These are phyloP conservation scores for Fregetta grallaria DNA, from an alignment of 2,113 vertebrate genomes.

Conservation along the genomic window DNA sequence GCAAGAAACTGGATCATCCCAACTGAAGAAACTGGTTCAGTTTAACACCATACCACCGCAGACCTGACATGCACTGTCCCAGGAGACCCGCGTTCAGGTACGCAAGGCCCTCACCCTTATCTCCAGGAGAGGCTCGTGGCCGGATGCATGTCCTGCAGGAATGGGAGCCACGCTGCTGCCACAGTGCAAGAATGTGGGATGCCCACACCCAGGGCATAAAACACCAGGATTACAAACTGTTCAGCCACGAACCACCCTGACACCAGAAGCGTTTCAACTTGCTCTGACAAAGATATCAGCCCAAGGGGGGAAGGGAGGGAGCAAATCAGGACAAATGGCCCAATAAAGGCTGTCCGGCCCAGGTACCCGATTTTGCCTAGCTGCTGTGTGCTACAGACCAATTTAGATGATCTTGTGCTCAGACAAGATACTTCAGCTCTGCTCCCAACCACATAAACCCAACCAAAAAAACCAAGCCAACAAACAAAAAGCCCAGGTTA, in stretches of 20 bases:
- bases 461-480: neutral
- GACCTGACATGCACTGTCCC: neutral
- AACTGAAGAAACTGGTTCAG: neutral
- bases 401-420: neutral
- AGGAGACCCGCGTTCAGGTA: neutral
- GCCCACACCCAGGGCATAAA: neutral
- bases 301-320: neutral
- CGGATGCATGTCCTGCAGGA: neutral
- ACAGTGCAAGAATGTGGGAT: accelerated
- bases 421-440: neutral
- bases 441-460: neutral
- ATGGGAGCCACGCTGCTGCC: neutral
- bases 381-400: neutral
- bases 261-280: neutral
- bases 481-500: neutral
- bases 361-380: neutral
- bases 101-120: neutral
- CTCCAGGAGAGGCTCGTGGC: neutral
- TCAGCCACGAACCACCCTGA: neutral
- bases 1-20: neutral
- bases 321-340: neutral
- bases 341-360: neutral
- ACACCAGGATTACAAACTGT: neutral
- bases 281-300: neutral
- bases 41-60: accelerated